Conservation (phyloP, 2,888 invertebrate species). For the Apamea crenata region DNA sequence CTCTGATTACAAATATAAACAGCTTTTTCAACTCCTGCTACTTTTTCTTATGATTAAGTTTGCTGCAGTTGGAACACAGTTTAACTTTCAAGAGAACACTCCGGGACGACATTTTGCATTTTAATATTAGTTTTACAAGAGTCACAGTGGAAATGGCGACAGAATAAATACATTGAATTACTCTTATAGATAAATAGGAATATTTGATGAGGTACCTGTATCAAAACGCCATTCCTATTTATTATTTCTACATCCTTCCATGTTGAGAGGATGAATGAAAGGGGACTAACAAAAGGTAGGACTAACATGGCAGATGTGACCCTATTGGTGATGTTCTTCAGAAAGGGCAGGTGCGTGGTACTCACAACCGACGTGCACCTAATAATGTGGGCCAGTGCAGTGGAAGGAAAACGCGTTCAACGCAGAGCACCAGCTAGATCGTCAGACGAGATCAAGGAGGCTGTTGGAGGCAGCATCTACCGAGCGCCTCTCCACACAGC, state of each 20-base stretch:
- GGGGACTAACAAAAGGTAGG: neutral
- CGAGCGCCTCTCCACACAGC: neutral
- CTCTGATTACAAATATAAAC: constrained; percentile 52
- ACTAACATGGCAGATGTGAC: neutral
- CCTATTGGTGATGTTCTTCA: no score
- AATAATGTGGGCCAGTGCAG: neutral
- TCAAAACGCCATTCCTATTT: neutral
- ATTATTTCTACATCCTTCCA: neutral
- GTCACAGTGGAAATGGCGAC: constrained; percentile 22
- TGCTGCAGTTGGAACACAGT: constrained; percentile 51
- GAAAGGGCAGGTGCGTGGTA: no score
- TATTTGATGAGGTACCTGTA: neutral
- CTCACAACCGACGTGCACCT: no score
- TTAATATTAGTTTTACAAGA: constrained; percentile 60
- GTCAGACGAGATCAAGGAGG: neutral
- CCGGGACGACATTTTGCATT: constrained; percentile 55
- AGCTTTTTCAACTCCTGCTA: constrained; percentile 54
- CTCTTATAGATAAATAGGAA: neutral
- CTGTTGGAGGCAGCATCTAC: neutral
- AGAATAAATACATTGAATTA: constrained; percentile 19
- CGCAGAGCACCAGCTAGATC: neutral
- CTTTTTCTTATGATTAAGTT: constrained; percentile 61
- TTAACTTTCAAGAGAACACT: constrained; percentile 47
- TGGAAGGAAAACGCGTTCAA: neutral
- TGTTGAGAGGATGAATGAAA: neutral